These are phyloP conservation scores for Scolopax bukidnonensis DNA, from an alignment of 2,797 vertebrate genomes.

Conservation along the genomic window DNA sequence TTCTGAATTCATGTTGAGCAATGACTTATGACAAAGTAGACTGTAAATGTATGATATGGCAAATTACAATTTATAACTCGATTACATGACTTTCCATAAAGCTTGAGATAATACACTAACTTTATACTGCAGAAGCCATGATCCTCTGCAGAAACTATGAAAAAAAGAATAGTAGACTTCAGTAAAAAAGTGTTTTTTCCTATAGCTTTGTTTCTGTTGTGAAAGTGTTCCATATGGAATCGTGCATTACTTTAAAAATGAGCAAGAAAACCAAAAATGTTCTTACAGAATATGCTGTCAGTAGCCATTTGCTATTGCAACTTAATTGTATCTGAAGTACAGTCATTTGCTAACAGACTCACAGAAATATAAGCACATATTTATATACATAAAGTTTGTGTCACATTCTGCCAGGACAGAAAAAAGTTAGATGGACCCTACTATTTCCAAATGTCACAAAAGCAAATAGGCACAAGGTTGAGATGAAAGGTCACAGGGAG, in stretches of 20 bases:
- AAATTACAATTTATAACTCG: background rate
- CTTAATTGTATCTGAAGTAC: background rate
- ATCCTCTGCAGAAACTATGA: background rate
- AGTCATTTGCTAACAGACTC: background rate
- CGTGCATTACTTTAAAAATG: background rate
- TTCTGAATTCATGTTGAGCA: background rate
- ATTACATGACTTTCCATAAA: background rate
- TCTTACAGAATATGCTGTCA: background rate
- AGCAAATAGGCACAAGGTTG: background rate
- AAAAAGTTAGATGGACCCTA: background rate
- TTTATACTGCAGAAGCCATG: background rate
- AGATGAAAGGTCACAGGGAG: background rate
- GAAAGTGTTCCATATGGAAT: background rate
- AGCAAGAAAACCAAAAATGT: background rate
- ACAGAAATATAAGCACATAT: background rate
- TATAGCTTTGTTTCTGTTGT: background rate
- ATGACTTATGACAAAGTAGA: background rate
- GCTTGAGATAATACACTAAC: background rate
- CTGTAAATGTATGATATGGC: rapidly evolving
- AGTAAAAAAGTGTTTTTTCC: rapidly evolving
- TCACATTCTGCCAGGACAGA: background rate
- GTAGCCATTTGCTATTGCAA: background rate
- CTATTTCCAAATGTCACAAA: background rate
- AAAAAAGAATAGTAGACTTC: background rate
- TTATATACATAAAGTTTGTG: rapidly evolving